phyloP scores from a whole-genome alignment of 2,888 invertebrate genomes.

The Amblyjoppa fuscipennis region DNA sequence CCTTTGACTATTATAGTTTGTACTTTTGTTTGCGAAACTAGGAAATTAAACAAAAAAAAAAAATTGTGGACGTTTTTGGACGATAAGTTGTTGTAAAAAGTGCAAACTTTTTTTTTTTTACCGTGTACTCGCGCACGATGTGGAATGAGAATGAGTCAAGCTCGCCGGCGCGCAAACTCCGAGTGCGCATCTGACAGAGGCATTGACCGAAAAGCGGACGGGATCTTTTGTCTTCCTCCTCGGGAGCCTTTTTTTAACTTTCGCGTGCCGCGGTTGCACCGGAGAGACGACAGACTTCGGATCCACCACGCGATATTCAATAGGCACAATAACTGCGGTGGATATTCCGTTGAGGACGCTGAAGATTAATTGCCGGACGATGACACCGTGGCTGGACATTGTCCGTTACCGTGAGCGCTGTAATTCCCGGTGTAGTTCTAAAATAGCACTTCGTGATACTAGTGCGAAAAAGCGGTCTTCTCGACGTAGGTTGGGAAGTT shows the following conservation, averaged over 20 bases:
- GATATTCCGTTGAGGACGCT: background rate
- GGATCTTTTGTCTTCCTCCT: slow-evolving; percentile 22
- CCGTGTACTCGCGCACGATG: background rate
- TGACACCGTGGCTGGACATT: background rate
- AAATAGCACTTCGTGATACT: too few relatives aligned
- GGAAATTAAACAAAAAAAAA: too few relatives aligned
- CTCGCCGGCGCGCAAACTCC: slow-evolving; percentile 3
- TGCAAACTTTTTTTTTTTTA: too few relatives aligned
- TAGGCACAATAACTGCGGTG: background rate
- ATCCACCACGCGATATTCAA: slow-evolving; percentile 25
- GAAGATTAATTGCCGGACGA: background rate
- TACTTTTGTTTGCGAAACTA: too few relatives aligned
- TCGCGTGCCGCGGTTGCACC: slow-evolving; percentile 14
- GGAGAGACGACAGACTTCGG: slow-evolving; percentile 39
- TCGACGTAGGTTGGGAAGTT: too few relatives aligned
- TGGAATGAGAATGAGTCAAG: slow-evolving; percentile 20
- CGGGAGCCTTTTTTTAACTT: background rate
- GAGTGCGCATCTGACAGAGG: slow-evolving; percentile 76
- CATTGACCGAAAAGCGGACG: slow-evolving; percentile 76
- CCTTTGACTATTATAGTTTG: too few relatives aligned
- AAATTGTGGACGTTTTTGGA: too few relatives aligned
- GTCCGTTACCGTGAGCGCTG: background rate
- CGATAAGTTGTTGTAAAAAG: too few relatives aligned
- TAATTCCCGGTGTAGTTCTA: background rate
- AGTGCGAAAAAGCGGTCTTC: too few relatives aligned